phyloP scores from a whole-genome alignment of 2,113 vertebrate genomes.

The Cranoglanis bouderius region DNA sequence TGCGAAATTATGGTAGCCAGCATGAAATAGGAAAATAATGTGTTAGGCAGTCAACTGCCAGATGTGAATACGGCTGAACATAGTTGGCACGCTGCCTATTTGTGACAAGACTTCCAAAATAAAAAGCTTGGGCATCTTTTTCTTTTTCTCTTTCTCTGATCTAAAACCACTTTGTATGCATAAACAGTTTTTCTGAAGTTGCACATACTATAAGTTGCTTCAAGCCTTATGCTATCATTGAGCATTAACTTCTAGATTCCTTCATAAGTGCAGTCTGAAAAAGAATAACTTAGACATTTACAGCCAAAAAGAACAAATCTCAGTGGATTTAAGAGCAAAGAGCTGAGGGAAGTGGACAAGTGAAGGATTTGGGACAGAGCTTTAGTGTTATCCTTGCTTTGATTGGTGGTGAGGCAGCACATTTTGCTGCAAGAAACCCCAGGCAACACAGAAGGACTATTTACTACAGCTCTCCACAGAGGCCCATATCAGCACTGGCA shows the following conservation, averaged over 20 bases:
- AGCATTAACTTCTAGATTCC: not conserved
- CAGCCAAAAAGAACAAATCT: not conserved
- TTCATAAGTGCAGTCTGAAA: not conserved
- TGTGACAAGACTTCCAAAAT: not conserved
- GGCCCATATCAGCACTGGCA: slow-evolving; percentile 53
- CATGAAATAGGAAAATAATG: slow-evolving; percentile 22
- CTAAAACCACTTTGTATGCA: not conserved
- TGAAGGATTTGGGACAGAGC: slow-evolving; percentile 10
- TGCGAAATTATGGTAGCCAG: not conserved
- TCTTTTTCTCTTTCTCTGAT: not conserved
- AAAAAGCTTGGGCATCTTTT: not conserved
- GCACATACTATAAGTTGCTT: not conserved
- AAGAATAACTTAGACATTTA: not conserved
- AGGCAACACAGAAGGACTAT: slow-evolving; percentile 38
- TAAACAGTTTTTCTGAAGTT: not conserved
- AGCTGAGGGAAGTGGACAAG: slow-evolving; percentile 14
- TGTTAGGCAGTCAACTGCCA: slow-evolving; percentile 9
- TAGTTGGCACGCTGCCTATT: not conserved
- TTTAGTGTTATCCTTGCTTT: slow-evolving; percentile 31
- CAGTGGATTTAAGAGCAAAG: not conserved
- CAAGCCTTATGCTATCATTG: not conserved
- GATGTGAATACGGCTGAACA: not conserved
- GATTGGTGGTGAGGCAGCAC: slow-evolving; percentile 50
- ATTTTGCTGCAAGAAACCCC: slow-evolving; percentile 44
- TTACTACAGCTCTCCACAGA: slow-evolving; percentile 44